Evolutionary conservation across 2,113 vertebrate genomes (phyloP), one percentile per base, ranked within the genome.

Genomic region (Rhinoderma darwinii): DNA sequence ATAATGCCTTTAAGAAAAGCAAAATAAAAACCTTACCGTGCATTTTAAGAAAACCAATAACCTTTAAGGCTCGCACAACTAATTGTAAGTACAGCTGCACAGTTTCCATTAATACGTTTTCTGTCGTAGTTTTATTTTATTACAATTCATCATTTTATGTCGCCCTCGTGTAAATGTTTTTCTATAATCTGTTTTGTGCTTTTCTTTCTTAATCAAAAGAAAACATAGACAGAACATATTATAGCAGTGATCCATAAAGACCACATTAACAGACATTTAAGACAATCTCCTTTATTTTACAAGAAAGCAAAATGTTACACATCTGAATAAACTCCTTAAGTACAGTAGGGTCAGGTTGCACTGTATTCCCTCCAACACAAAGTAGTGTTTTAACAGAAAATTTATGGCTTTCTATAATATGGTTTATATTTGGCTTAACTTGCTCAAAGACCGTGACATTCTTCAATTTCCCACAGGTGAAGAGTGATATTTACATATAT

Each of bases 151-250:
- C 68, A 87, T 63, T 72, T 82, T 75, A 73, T 74, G 86, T 75
- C 79, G 20, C 70, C 35, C 32, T 47, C 27, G 44, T 61, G 54
- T 50, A 75, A 74, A 87, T 87, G 86, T 87, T 86, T 86, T 81
- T 37, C 41, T 87, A 87, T 87, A 87, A 87, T 87, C 79, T 63
- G 41, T 82, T 87, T 82, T 82, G 20, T 87, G 68, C 79, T 87
- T 87, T 82, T 82, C 86, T 87, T 87, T 74, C 68, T 74, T 82
- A 87, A 87, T 87, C 86, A 87, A 87, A 87, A 74, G 79, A 87
- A 82, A 87, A 87, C 86, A 87, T 68, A 41, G 66, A 63, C 77
- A n/a, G 63, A 59, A 82, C 59, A 32, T 44, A 87, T 74, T 75
- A 61, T 39, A 82, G 39, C n/a, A 81, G 51, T 75, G 47, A 87